Percentiles rank a stretch among this genome's conserved stretches.
phyloP scores from a whole-genome alignment of 1,140 invertebrate genomes.

The Lysiphlebus fabarum region DNA sequence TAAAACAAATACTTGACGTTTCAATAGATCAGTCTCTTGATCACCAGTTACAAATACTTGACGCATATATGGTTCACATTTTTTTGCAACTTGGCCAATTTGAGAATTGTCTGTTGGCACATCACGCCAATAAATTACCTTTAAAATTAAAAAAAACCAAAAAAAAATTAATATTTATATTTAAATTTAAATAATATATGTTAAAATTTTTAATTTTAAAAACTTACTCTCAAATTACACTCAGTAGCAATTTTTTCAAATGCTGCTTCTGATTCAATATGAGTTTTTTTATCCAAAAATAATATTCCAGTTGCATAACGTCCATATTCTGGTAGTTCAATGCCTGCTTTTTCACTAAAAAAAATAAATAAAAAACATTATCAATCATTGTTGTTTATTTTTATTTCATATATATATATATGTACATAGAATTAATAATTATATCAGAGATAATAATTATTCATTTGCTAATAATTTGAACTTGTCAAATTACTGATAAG shows the following conservation, averaged over 20 bases:
- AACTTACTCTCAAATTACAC: conserved; percentile 67
- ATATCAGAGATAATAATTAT: not conserved
- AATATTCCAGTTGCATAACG: conserved; percentile 95
- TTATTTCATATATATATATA: not conserved
- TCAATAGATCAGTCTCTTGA: conserved; percentile 56
- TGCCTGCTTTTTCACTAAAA: conserved; percentile 69
- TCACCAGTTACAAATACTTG: conserved; percentile 86
- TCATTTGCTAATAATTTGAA: not conserved
- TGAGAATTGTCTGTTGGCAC: conserved; percentile 81
- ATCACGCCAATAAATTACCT: conserved; percentile 88
- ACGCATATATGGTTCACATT: conserved; percentile 91
- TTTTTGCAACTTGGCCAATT: conserved; percentile 87
- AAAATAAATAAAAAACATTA: conserved; percentile 21
- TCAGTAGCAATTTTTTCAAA: conserved; percentile 80
- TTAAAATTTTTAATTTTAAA: too few relatives aligned
- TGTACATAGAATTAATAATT: not conserved
- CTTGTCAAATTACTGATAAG: not conserved
- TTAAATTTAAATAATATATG: conserved; percentile 8
- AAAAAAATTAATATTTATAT: not conserved
- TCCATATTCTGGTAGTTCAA: conserved; percentile 81
- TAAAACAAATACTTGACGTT: conserved; percentile 74
- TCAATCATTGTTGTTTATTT: not conserved
- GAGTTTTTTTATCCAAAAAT: conserved; percentile 83
- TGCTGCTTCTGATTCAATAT: conserved; percentile 74
- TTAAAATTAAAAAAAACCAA: conserved; percentile 21